Evolutionary conservation across 2,888 invertebrate species (phyloP), one percentile per base, ranked within the genome.

Genomic region (Lasioglossum zephyrum): DNA sequence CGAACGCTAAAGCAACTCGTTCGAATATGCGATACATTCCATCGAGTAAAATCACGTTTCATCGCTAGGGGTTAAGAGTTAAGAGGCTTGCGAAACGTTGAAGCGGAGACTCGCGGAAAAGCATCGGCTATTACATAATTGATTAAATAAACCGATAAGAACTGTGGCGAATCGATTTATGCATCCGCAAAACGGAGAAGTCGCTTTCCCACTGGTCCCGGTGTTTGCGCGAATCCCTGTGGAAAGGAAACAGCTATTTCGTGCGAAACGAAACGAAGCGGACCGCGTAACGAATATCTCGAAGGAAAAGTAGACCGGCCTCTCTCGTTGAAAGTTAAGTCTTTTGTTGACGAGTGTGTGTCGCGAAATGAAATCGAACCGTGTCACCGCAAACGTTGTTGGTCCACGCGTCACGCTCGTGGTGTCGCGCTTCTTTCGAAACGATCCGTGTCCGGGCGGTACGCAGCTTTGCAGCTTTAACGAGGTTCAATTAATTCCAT

Each of bases 401-500:
- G 60, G 60, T 31, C 60, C 60, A 63, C 60, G 31, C 26, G 26
- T 31, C 60, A 16, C 60, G 60, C 16, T 31, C 60, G 60, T 6
- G 60, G 31, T 31, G 60, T 63, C 60, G 60, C 82, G 73, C 60
- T 83, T 57, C 79, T 79, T 85, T 90, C 75, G 63, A 81, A 87
- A 85, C 82, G 84, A 84, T 91, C 88, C 73, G 79, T 86, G 86
- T 88, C 87, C 89, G 78, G 87, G 84, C 60, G 60, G 60, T 16
- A 31, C 5, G 60, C 60, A 63, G 60, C 82, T 88, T 89, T 87
- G 60, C 60, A 63, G 60, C 82, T 88, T 89, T 87, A 91, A 92
- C 88, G 78, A 91, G 86, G 72, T 87, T 89, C 86, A 89, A 90
- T 92, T 91, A 91, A 91, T 89, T 86, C 75, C 84, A 89, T 89